Evolutionary conservation across 2,797 vertebrate genomes (phyloP), one percentile per base, ranked within the genome.

Genomic region (Schizopygopsis pylzovi): DNA sequence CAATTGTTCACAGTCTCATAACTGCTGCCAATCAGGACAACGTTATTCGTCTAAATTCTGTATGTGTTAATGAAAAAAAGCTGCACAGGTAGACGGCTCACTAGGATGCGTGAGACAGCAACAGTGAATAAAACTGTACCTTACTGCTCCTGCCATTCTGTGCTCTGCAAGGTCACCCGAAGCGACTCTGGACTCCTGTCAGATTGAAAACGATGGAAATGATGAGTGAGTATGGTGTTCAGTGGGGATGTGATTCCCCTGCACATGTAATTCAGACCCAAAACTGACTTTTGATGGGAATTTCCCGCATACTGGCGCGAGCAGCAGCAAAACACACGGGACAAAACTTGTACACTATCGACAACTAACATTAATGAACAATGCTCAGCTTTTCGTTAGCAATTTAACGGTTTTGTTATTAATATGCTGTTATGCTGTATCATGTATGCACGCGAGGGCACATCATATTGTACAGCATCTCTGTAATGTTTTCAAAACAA

Each of bases 141-240:
- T 94, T 80, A 96, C 90, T 43, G 90, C 93, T 90, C 92, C 94
- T 1, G 94, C 94, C 94, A 95, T 94, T 89, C 86, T 90, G 90
- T 84, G 84, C 87, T 83, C 79, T n/a, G 71, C 47, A 79, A 65
- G 43, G 0, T 86, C 89, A 89, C 89, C 86, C 52, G 41, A 65
- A 84, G 76, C 3, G 67, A 85, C 87, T 10, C 86, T 71, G 88
- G 82, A 4, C 49, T 77, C 43, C 22, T 33, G 16, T 79, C 52
- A 82, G 79, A 77, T 83, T 87, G 88, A 82, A 90, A 89, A 82
- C 86, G 67, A 87, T 71, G 82, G 43, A 78, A 65, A 77, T 20
- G 52, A 39, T 86, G 68, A 85, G 89, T 84, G 84, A 86, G 83
- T 83, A 81, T 6, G 71, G 37, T 87, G 59, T 87, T 90, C 90